A percentile compares a stretch with the other conserved stretches of the same genome.
Conservation (phyloP, 2,113 vertebrate genomes). For the Callocephalon fimbriatum region DNA sequence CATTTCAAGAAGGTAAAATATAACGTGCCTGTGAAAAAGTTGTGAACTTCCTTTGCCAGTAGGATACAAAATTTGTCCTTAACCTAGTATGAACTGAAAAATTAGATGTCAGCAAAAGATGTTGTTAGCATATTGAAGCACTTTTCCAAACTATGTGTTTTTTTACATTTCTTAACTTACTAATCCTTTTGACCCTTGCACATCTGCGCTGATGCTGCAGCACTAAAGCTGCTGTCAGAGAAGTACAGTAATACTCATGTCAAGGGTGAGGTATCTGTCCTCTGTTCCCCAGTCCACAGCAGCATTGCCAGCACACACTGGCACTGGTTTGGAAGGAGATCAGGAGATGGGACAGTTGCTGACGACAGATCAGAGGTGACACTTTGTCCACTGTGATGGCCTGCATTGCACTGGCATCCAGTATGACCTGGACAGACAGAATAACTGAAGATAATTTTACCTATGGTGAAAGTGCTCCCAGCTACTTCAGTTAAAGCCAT, state of each 20-base stretch:
- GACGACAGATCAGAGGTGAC: not conserved
- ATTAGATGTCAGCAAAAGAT: not conserved
- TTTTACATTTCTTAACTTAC: not conserved
- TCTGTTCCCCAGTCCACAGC: accelerated
- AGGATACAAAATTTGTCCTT: not conserved
- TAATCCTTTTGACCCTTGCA: not conserved
- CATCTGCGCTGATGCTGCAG: not conserved
- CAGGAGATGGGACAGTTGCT: not conserved
- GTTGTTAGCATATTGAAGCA: not conserved
- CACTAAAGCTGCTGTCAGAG: not conserved
- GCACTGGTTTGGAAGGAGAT: not conserved
- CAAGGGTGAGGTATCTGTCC: not conserved
- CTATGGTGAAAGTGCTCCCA: not conserved
- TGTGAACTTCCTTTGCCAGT: not conserved
- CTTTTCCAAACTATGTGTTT: not conserved
- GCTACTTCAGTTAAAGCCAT: not conserved
- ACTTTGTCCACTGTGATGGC: not conserved
- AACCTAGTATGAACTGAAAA: not conserved
- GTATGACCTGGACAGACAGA: not conserved
- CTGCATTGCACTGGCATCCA: not conserved
- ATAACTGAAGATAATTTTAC: not conserved
- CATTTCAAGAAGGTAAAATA: not conserved
- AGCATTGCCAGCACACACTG: not conserved
- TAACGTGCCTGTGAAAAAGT: not conserved
- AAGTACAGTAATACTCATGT: not conserved